Evolutionary conservation across 1,140 invertebrate genomes (phyloP).

Genomic region (Drosophila pruinosa): DNA sequence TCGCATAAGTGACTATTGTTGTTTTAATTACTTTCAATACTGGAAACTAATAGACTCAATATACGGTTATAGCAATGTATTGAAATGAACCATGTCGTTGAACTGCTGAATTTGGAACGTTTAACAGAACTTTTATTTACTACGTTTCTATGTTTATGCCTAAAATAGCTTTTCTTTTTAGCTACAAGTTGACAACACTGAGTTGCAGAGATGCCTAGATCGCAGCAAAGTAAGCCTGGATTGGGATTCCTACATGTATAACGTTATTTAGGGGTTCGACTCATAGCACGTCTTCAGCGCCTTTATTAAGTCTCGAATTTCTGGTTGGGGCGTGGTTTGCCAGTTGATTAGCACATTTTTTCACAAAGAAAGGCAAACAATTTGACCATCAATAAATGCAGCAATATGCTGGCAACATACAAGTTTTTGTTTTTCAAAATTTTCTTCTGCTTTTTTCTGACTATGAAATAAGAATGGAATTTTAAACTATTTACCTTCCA

Average conservation of each 20-base stretch:
- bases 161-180: too few relatives aligned
- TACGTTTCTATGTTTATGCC: too few relatives aligned
- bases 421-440: background rate
- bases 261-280: constrained; percentile 53
- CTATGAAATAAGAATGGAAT: background rate
- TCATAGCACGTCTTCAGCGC: constrained; percentile 60
- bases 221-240: background rate
- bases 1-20: too few relatives aligned
- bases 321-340: constrained; percentile 2
- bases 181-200: too few relatives aligned
- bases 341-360: constrained; percentile 33
- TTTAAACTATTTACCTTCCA: too few relatives aligned
- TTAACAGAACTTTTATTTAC: too few relatives aligned
- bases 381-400: background rate
- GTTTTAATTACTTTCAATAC: too few relatives aligned
- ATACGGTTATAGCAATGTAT: too few relatives aligned
- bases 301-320: constrained; percentile 67
- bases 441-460: background rate
- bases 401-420: background rate
- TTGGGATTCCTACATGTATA: constrained; percentile 29
- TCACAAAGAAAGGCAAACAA: background rate
- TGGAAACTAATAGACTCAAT: too few relatives aligned
- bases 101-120: too few relatives aligned
- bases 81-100: too few relatives aligned
- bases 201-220: background rate